phyloP scores from a whole-genome alignment of 2,113 vertebrate genomes.

The Anas platyrhynchos region DNA sequence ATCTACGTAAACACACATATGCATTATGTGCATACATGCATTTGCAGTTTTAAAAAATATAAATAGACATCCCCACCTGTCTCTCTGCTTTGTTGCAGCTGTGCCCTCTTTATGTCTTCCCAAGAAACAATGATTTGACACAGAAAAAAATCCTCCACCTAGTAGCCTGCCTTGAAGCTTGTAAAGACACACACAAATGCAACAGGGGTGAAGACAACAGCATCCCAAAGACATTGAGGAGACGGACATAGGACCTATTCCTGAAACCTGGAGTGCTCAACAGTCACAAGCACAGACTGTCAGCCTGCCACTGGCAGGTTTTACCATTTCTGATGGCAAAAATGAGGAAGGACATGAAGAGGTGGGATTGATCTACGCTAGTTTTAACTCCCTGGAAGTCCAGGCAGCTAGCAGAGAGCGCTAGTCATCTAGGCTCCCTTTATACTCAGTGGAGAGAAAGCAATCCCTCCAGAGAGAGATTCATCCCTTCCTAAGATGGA shows the following conservation, averaged over 20 bases:
- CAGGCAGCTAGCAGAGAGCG: background rate
- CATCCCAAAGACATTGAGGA: background rate
- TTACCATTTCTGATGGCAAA: background rate
- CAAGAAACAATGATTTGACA: conserved; percentile 2
- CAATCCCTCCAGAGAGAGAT: background rate
- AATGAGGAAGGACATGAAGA: background rate
- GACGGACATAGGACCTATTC: fast-evolving
- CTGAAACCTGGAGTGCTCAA: background rate
- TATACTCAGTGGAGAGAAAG: background rate
- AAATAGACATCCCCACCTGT: background rate
- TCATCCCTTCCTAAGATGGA: background rate
- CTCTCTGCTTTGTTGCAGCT: background rate
- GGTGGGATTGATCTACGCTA: background rate
- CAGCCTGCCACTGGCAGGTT: background rate
- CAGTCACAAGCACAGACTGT: background rate
- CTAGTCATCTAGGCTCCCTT: background rate
- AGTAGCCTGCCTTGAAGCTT: background rate
- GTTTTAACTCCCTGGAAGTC: background rate
- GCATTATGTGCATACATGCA: background rate
- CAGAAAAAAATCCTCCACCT: background rate
- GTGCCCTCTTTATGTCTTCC: background rate
- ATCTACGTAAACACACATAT: background rate
- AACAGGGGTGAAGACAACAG: background rate
- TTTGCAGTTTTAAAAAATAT: background rate
- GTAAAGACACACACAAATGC: background rate